Base-by-base conservation (phyloP, 2,113 vertebrate species). In the Hipposideros armiger region DNA sequence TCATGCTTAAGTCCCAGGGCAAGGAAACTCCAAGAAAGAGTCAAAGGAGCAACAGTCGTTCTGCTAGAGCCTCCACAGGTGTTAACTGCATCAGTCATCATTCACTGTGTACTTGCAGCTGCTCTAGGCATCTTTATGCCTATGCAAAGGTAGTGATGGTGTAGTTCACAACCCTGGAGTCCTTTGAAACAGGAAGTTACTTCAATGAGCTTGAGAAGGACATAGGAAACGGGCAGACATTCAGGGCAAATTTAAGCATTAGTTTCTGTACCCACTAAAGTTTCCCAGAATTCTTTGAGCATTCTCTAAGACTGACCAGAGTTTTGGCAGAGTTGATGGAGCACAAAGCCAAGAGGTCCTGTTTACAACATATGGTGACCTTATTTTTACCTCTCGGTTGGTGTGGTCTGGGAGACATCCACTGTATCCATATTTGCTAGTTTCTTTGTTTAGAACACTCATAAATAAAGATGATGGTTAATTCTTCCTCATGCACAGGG, bases 401-500 rank as follows among this genome's bases (percentile, higher is more conserved):
- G 40, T 84, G 74, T 84, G 91, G 56, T 54, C 69, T 72, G 83
- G 69, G 87, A 96, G 60, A 93, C 56, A 54, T 91, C 0, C 36
- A 82, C 82, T 92, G 20, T 67, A 52, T 87, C 7, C 32, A 47
- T 85, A 82, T 91, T 94, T 94, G 64, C 90, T 84, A 88, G 83
- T 77, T 56, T 92, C 87, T 97, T 77, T 95, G 72, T 96, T 95
- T 96, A 91, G 88, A 95, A 92, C 22, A 60, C 76, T 96, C 88
- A 93, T 95, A 97, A 97, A 94, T 97, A 97, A 96, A 97, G 66
- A 90, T 26, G 62, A 95, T 69, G 58, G 80, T 28, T 84, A 92
- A 89, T 94, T 94, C 86, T 96, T 93, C 56, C 72, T 93, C 22
- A 50, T 76, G 93, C 9, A 81, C 36, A 47, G 52, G 36, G 36